Evolutionary conservation across 1,140 invertebrate genomes (phyloP).

Genomic region (Orchesella cincta): DNA sequence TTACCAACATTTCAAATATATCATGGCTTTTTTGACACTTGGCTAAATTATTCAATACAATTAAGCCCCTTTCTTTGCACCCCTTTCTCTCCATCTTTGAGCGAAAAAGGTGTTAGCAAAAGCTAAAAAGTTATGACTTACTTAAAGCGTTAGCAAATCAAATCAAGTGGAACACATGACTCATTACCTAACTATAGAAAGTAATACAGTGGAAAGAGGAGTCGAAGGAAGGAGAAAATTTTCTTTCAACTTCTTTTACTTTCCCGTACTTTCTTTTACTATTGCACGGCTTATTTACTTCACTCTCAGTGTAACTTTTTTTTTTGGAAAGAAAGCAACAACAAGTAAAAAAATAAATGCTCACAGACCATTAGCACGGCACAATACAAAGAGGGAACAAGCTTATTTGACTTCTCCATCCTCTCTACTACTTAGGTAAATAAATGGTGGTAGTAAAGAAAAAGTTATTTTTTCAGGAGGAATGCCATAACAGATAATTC

Average conservation of each 20-base stretch:
- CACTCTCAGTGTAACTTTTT: too few species aligned
- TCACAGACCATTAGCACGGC: background rate
- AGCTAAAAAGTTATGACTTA: background rate
- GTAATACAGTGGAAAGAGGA: background rate
- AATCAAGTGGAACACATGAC: background rate
- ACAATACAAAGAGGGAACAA: background rate
- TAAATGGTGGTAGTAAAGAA: too few species aligned
- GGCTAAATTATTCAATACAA: too few species aligned
- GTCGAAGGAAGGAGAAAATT: background rate
- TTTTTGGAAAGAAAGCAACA: too few species aligned
- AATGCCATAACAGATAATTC: too few species aligned
- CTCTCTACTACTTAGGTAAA: background rate
- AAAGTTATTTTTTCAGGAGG: too few species aligned
- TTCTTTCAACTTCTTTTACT: background rate
- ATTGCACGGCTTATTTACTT: too few species aligned
- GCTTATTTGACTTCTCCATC: background rate
- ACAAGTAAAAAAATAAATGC: too few species aligned
- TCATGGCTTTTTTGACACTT: too few species aligned
- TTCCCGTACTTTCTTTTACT: too few species aligned
- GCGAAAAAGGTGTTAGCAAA: background rate
- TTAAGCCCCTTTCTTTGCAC: background rate
- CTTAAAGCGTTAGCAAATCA: background rate
- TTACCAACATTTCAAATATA: too few species aligned
- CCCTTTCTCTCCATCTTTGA: background rate
- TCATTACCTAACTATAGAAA: background rate